Evolutionary conservation across 1,140 invertebrate genomes (phyloP).

Genomic region (Nymphalis io): DNA sequence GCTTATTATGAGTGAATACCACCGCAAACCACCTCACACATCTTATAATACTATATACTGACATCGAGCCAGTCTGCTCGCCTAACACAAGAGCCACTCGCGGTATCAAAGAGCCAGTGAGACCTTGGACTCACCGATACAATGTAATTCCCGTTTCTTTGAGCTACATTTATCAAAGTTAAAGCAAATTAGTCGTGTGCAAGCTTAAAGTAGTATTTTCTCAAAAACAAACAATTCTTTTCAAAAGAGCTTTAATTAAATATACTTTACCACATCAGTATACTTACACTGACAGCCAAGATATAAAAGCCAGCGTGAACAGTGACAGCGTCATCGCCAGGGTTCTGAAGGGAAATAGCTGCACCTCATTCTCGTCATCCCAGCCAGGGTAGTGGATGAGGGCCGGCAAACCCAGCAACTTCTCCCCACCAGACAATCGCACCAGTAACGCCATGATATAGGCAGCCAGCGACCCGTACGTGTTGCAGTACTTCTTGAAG

Average conservation of each 20-base stretch:
- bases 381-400: constrained; percentile 94
- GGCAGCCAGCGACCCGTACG: constrained; percentile 95
- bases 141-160: constrained; percentile 3
- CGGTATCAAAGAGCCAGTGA: constrained; percentile 18
- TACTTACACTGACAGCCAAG: constrained; percentile 87
- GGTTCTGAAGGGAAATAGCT: constrained; percentile 95
- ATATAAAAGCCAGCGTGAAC: constrained; percentile 88
- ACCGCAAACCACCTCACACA: too few species aligned
- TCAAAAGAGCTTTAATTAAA: too few species aligned
- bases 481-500: constrained; percentile 96
- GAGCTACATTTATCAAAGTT: background rate
- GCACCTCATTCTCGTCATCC: constrained; percentile 85
- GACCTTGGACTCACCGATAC: constrained; percentile 15
- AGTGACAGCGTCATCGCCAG: constrained; percentile 93
- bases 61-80: background rate
- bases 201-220: background rate
- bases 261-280: background rate
- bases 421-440: constrained; percentile 92
- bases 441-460: constrained; percentile 95
- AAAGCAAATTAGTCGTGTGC: background rate
- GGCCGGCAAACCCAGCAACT: constrained; percentile 89
- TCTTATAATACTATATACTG: background rate
- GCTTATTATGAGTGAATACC: too few species aligned
- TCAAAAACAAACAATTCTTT: too few species aligned
- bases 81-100: constrained; percentile 21